Base-by-base conservation (phyloP, 2,888 invertebrate genomes). In the Alviniconcha strummeri region DNA sequence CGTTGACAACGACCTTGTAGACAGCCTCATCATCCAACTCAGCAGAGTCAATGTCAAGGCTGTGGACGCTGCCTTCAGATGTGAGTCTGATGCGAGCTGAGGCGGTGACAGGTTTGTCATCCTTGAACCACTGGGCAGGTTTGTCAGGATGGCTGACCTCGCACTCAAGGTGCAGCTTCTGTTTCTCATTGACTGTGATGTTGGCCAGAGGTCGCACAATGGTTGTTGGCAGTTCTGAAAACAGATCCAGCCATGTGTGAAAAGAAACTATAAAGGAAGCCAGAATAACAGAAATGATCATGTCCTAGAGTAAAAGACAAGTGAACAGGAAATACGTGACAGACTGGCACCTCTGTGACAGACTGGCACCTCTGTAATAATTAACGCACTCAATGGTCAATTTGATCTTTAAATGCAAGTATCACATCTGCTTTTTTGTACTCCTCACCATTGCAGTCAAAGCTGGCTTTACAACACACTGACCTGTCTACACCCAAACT, bases 1-100 rank as follows among this genome's bases (percentile, higher is more conserved):
- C 93, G 71, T 93, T 94, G 78, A 95, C 92, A 93, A 96, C 95
- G 91, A 98, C 97, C 0, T 96, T 96, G 92, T 98, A 98, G 89
- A 96, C 96, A n/a, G 97, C 98, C 72, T 95, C 96, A 83, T 92
- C 92, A 54, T 90, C 88, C 15, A 89, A 72, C 56, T 88, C 85
- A 19, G 89, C 91, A 79, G 90, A 86, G 56, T 86, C 88, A 81
- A 93, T 90, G 83, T 88, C 87, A 84, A 93, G 88, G 55, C 85
- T 87, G 86, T 93, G 92, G 15, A 80, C 79, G 64, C 88, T 89
- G 9, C 84, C 87, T 60, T 90, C 92, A 91, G 97, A 96, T 82
- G 97, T 96, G 36, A 97, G 96, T 91, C 88, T 97, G 95, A 93
- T 97, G 93, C 97, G 87, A 71, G 89, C 97, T 96, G 97, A 97